Percentiles rank a stretch among this genome's conserved stretches.
Conservation (phyloP, 2,797 vertebrate genomes). For the Esox lucius region DNA sequence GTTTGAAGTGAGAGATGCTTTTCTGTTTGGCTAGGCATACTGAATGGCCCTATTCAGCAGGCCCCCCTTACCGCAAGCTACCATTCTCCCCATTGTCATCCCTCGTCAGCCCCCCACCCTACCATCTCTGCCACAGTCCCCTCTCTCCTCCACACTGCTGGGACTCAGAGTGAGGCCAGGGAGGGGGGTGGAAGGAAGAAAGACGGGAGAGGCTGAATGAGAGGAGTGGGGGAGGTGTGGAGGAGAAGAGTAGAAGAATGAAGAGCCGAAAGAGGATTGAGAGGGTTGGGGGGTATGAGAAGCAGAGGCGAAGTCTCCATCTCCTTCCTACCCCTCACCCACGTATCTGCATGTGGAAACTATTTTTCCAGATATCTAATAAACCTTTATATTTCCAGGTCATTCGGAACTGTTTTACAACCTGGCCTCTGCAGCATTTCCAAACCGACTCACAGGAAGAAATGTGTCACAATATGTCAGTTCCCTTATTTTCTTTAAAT, state of each 20-base stretch:
- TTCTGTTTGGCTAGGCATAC: conserved; percentile 92
- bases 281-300: background rate
- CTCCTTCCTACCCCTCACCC: background rate
- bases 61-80: conserved; percentile 68
- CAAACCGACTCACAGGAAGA: background rate
- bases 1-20: conserved; percentile 85
- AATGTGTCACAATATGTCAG: background rate
- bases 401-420: background rate
- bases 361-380: background rate
- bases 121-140: conserved; percentile 41
- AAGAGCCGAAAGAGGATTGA: conserved; percentile 8
- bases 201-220: conserved; percentile 44
- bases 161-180: conserved; percentile 28
- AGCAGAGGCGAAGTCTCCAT: background rate
- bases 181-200: conserved; percentile 47
- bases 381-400: background rate
- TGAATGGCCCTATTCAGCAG: conserved; percentile 87
- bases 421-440: background rate
- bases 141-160: conserved; percentile 7
- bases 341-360: background rate
- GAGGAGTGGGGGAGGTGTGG: conserved; percentile 29
- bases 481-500: background rate
- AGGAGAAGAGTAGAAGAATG: conserved; percentile 10
- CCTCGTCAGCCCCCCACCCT: conserved; percentile 64
- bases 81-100: conserved; percentile 81